A percentile compares a stretch with the other conserved stretches of the same genome.
Evolutionary conservation across 2,797 vertebrate genomes (phyloP).

Genomic region (Ciconia nigra): DNA sequence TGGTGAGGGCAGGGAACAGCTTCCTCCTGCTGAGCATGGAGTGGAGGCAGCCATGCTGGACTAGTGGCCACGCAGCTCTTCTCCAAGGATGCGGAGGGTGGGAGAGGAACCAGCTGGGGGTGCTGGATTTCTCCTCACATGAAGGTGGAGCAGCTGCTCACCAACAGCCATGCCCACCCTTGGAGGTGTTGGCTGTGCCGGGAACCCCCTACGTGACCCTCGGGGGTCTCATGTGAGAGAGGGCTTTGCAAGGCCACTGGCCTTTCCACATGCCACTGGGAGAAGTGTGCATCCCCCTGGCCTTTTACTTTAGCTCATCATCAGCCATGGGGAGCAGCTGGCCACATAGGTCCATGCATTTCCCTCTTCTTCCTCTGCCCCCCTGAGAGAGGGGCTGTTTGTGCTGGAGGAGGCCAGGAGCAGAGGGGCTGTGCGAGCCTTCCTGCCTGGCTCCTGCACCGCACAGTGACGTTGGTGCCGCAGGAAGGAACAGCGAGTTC

Average conservation of each 20-base stretch:
- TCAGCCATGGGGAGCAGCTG: accelerated
- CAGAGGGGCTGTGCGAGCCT: neutral
- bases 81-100: neutral
- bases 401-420: neutral
- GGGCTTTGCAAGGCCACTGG: neutral
- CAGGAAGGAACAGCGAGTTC: slow-evolving; percentile 76
- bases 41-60: accelerated
- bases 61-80: neutral
- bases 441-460: slow-evolving; percentile 33
- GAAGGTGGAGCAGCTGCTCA: neutral
- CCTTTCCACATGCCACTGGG: neutral
- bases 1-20: neutral
- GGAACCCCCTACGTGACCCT: accelerated
- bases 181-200: accelerated
- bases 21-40: accelerated
- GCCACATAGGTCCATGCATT: accelerated
- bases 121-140: neutral
- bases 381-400: neutral
- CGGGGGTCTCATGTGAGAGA: accelerated
- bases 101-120: neutral
- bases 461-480: slow-evolving; percentile 39
- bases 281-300: accelerated
- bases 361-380: accelerated
- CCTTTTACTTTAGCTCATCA: neutral
- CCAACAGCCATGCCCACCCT: neutral